Evolutionary conservation across 2,888 invertebrate species (phyloP).

Genomic region (Tiphia femorata): DNA sequence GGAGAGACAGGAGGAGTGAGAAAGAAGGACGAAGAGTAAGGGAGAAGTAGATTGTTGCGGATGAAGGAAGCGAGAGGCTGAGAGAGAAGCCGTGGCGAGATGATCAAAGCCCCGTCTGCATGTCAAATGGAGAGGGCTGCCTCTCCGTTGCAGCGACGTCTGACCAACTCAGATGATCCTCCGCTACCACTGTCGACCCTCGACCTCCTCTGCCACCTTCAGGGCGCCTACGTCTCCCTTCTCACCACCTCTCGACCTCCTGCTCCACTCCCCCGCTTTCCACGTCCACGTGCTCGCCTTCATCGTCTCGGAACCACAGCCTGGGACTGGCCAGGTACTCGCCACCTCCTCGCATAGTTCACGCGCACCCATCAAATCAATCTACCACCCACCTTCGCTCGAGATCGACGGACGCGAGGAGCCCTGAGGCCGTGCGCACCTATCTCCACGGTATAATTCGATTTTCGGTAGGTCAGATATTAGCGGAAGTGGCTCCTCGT

Average conservation of each 20-base stretch:
- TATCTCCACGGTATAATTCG: background rate
- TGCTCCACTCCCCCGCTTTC: too few species aligned
- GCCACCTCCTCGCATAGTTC: too few species aligned
- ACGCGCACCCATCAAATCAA: background rate
- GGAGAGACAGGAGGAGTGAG: slow-evolving; percentile 12
- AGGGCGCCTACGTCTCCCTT: slow-evolving; percentile 3
- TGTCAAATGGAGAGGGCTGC: slow-evolving; percentile 50
- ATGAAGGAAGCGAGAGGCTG: background rate
- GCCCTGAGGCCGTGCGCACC: background rate
- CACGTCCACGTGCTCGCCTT: too few species aligned
- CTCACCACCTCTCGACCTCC: too few species aligned
- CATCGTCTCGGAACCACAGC: too few species aligned
- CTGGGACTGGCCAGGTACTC: too few species aligned
- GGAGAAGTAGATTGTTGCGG: slow-evolving; percentile 11
- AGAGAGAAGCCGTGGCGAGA: slow-evolving; percentile 25
- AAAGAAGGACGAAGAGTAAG: slow-evolving; percentile 16
- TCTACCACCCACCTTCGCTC: too few species aligned
- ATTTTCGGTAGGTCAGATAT: slow-evolving; percentile 1
- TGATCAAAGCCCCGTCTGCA: slow-evolving; percentile 56
- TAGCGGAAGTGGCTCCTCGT: slow-evolving; percentile 9
- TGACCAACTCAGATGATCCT: slow-evolving; percentile 45
- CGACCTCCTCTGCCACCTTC: slow-evolving; percentile 8
- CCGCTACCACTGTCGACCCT: slow-evolving; percentile 18
- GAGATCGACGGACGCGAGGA: background rate
- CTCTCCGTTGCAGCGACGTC: slow-evolving; percentile 38